phyloP scores from a whole-genome alignment of 2,888 invertebrate genomes.

The Lasioglossum vierecki region DNA sequence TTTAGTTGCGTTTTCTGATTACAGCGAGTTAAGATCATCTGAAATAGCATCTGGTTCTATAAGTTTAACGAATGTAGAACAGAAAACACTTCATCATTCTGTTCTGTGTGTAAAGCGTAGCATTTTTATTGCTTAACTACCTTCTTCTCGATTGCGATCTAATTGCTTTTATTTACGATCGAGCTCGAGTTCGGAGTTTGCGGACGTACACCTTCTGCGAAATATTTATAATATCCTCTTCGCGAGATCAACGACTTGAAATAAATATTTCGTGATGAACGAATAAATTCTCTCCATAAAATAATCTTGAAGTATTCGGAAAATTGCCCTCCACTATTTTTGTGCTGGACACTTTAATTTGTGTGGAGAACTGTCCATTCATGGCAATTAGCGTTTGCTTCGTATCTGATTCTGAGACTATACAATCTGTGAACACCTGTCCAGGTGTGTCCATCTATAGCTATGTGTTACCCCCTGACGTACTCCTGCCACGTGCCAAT shows the following conservation, averaged over 20 bases:
- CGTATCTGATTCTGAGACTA: conserved; percentile 4
- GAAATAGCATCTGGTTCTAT: background rate
- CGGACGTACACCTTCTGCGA: background rate
- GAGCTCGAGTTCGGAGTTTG: background rate
- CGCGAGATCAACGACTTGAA: no score
- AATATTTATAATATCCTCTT: background rate
- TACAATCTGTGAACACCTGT: conserved; percentile 22
- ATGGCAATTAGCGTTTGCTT: background rate
- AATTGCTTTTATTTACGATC: background rate
- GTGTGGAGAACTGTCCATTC: background rate
- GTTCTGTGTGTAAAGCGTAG: background rate
- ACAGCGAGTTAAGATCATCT: background rate
- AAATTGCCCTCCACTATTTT: background rate
- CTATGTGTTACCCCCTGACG: conserved; percentile 23
- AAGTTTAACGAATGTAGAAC: background rate
- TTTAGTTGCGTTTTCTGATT: background rate
- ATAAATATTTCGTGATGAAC: no score
- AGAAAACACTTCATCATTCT: background rate
- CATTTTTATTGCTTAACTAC: background rate
- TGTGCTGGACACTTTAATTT: background rate
- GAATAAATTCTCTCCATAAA: no score
- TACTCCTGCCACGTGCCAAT: conserved; percentile 37
- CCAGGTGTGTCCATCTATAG: background rate
- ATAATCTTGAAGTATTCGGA: background rate
- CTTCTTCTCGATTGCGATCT: background rate